These are phyloP conservation scores for Centropus bengalensis DNA, from an alignment of 2,113 vertebrate species.

Conservation along the genomic window DNA sequence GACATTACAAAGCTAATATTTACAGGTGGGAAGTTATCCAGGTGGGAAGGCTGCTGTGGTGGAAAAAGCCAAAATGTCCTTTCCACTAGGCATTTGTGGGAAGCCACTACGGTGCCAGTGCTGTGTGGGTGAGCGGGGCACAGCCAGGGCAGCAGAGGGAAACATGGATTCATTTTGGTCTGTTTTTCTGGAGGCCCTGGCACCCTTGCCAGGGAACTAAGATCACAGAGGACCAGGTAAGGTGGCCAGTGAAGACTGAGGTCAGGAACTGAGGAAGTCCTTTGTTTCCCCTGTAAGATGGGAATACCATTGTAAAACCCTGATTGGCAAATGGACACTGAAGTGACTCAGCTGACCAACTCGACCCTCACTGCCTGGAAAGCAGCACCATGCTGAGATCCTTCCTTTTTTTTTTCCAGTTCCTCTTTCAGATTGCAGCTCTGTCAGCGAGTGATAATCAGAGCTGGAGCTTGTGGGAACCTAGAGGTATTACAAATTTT, in stretches of 20 bases:
- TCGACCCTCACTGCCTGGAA: neutral
- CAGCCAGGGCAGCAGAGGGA: neutral
- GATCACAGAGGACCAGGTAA: neutral
- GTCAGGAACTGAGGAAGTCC: neutral
- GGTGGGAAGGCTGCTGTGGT: neutral
- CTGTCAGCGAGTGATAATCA: neutral
- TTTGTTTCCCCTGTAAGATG: neutral
- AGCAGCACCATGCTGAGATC: neutral
- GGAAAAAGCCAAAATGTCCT: constrained; percentile 2
- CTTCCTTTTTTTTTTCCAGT: neutral
- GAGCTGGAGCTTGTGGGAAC: neutral
- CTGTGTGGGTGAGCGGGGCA: neutral
- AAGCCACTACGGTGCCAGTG: neutral
- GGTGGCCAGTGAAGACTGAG: neutral
- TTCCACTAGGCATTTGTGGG: neutral
- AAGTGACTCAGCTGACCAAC: neutral
- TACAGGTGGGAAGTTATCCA: constrained; percentile 15
- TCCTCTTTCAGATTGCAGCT: neutral
- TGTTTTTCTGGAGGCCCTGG: neutral
- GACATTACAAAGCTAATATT: constrained; percentile 33
- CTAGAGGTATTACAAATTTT: neutral
- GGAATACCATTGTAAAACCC: neutral
- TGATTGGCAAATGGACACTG: neutral
- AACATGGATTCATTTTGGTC: neutral
- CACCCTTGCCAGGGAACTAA: neutral